phyloP scores from a whole-genome alignment of 2,888 invertebrate species.

The Mimas tiliae region DNA sequence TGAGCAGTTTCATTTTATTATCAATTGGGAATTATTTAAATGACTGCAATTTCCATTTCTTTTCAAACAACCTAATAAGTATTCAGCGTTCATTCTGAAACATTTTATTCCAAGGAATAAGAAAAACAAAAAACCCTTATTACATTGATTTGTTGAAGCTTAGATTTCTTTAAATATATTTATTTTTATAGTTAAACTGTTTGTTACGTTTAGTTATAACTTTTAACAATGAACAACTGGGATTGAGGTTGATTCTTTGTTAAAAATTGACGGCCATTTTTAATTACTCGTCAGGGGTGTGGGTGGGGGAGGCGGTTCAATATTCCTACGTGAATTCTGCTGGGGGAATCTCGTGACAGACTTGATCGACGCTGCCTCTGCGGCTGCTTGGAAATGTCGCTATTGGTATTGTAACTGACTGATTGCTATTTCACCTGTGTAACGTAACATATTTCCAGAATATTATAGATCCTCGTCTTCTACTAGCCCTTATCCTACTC shows the following conservation, averaged over 20 bases:
- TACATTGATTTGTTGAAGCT: background rate
- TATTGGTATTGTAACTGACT: constrained; percentile 39
- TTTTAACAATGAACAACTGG: constrained; percentile 8
- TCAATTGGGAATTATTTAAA: constrained; percentile 26
- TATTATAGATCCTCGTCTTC: too few species aligned
- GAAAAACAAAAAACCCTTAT: constrained; percentile 14
- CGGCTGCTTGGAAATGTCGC: constrained; percentile 38
- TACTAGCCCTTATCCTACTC: too few species aligned
- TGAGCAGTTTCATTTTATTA: constrained; percentile 23
- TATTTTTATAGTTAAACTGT: constrained; percentile 27
- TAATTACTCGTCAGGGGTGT: constrained; percentile 57
- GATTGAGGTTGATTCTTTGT: constrained; percentile 45
- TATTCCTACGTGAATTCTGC: constrained; percentile 28
- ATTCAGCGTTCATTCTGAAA: constrained; percentile 15
- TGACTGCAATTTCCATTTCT: constrained; percentile 26
- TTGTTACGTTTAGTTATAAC: background rate
- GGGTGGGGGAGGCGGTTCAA: constrained; percentile 17
- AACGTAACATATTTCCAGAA: background rate
- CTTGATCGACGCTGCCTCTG: constrained; percentile 41
- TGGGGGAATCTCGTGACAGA: constrained; percentile 36
- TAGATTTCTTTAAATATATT: background rate
- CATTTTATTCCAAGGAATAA: background rate
- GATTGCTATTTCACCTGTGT: constrained; percentile 35
- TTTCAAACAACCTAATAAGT: constrained; percentile 21
- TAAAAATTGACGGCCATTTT: constrained; percentile 70